phyloP scores from a whole-genome alignment of 2,797 vertebrate genomes.

The Bucorvus abyssinicus region DNA sequence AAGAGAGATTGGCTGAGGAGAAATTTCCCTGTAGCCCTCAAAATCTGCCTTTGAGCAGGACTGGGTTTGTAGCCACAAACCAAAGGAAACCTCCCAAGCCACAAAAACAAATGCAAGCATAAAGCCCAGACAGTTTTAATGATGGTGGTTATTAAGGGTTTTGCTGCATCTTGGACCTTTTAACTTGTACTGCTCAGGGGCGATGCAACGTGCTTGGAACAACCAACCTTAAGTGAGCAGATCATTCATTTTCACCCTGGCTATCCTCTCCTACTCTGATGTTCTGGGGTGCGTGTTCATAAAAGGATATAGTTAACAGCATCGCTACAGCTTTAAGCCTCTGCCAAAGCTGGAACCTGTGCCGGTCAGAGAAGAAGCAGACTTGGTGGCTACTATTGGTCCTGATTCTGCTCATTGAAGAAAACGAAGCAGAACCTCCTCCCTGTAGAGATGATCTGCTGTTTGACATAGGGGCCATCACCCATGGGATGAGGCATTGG shows the following conservation, averaged over 20 bases:
- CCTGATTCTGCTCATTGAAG: not conserved
- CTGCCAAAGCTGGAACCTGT: not conserved
- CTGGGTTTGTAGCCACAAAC: conserved; percentile 24
- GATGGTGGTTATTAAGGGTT: not conserved
- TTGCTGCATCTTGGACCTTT: not conserved
- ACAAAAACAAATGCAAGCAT: not conserved
- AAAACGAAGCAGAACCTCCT: not conserved
- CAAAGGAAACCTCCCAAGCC: conserved; percentile 12
- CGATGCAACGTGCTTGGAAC: not conserved
- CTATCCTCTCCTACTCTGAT: not conserved
- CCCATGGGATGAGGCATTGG: not conserved
- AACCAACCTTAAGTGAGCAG: not conserved
- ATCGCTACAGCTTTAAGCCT: not conserved
- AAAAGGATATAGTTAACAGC: not conserved
- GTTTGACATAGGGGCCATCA: not conserved
- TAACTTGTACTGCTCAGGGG: not conserved
- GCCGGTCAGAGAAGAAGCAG: not conserved
- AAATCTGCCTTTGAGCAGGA: not conserved
- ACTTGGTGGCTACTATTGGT: not conserved
- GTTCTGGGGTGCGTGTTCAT: not conserved
- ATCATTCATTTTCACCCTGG: not conserved
- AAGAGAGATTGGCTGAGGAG: not conserved
- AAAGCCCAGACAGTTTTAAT: not conserved
- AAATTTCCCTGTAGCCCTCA: not conserved
- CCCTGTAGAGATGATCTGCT: not conserved